Percentiles rank a stretch among this genome's conserved stretches.
These are phyloP conservation scores for Trogon melanurus DNA, from an alignment of 2,113 vertebrate genomes.

Conservation along the genomic window DNA sequence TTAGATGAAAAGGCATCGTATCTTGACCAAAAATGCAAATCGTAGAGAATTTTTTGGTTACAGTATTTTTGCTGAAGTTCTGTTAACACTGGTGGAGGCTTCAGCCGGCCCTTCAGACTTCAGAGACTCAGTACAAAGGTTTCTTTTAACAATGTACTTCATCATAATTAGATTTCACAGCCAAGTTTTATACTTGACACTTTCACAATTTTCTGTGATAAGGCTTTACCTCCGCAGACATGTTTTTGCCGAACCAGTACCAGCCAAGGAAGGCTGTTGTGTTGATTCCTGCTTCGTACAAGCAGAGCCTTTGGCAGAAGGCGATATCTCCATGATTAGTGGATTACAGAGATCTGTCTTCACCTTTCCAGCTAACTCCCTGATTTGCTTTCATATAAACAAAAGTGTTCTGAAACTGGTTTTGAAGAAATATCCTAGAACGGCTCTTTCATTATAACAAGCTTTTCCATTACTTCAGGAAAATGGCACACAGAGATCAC, in stretches of 20 bases:
- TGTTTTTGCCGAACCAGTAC: background rate
- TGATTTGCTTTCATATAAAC: background rate
- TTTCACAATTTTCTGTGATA: background rate
- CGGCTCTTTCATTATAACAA: background rate
- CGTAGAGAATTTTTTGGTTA: background rate
- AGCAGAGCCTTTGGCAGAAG: background rate
- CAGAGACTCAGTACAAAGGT: background rate
- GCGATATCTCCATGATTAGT: background rate
- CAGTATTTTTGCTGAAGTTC: background rate
- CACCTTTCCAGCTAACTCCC: background rate
- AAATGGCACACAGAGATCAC: background rate
- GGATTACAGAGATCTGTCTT: background rate
- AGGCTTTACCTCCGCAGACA: rapidly evolving
- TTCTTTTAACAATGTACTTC: background rate
- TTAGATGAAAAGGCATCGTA: background rate
- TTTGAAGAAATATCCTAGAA: background rate
- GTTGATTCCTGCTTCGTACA: background rate
- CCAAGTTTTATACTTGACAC: background rate
- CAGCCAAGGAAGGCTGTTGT: background rate
- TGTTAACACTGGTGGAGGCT: background rate
- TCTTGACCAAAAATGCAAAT: background rate
- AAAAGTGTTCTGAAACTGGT: background rate
- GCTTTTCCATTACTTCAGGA: background rate
- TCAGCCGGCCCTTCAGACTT: background rate
- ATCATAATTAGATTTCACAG: background rate